Percentiles rank a stretch among this genome's conserved stretches.
phyloP scores from a whole-genome alignment of 2,113 vertebrate genomes.

The Sphyrna mokarran region DNA sequence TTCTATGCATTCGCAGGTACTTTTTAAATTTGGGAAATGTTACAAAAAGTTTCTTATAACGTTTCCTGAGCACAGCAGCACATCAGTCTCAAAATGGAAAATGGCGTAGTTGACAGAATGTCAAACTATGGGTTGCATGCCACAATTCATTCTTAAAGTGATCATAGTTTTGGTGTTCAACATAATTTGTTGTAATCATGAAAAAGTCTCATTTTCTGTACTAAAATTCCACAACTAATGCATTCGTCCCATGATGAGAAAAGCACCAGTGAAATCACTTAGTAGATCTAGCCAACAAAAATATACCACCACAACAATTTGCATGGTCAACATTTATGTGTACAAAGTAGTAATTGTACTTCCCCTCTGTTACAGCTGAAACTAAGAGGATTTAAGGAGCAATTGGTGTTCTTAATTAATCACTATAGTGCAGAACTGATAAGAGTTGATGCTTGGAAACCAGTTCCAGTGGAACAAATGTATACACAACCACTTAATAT shows the following conservation, averaged over 20 bases:
- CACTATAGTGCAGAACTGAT: background rate
- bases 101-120: background rate
- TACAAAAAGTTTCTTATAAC: background rate
- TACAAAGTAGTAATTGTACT: background rate
- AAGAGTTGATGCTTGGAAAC: background rate
- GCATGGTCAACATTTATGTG: background rate
- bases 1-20: too few species aligned
- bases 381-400: background rate
- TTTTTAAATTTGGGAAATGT: background rate
- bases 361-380: background rate
- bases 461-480: background rate
- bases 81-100: background rate
- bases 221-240: background rate
- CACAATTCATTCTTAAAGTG: background rate
- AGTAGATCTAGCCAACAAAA: background rate
- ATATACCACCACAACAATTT: background rate
- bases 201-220: background rate
- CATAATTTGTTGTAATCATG: background rate
- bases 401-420: background rate
- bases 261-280: background rate
- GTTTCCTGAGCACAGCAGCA: background rate
- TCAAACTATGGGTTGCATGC: background rate
- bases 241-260: background rate
- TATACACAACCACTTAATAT: background rate
- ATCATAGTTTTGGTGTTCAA: background rate